Conservation (phyloP, 2,888 invertebrate species). For the Gymnoscelis rufifasciata region DNA sequence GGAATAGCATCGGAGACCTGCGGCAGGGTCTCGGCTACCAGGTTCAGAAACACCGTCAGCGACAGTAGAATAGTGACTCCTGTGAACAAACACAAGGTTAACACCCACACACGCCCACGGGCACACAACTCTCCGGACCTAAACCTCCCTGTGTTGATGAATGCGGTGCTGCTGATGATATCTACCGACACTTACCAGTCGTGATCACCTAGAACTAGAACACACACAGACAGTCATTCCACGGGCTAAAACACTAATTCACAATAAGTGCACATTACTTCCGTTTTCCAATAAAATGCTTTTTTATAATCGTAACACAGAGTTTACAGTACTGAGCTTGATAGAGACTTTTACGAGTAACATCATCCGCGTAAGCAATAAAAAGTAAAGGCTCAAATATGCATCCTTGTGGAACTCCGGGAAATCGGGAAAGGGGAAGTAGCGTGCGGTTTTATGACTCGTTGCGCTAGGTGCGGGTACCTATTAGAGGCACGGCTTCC, state of each 20-base stretch:
- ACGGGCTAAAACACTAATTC: slow-evolving; percentile 52
- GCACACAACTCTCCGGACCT: slow-evolving; percentile 46
- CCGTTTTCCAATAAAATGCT: slow-evolving; percentile 42
- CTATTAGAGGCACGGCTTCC: slow-evolving; percentile 90
- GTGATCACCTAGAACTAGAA: slow-evolving; percentile 38
- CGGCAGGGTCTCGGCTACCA: slow-evolving; percentile 99
- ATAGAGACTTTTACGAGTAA: slow-evolving; percentile 1
- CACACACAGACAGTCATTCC: slow-evolving; percentile 47
- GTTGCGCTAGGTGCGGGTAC: slow-evolving; percentile 65
- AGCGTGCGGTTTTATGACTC: slow-evolving; percentile 35
- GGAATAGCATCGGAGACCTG: slow-evolving; percentile 99
- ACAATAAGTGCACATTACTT: slow-evolving; percentile 49
- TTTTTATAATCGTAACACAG: slow-evolving; percentile 28
- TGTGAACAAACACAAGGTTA: slow-evolving; percentile 87
- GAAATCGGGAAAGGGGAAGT: slow-evolving; percentile 27
- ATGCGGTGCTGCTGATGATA: slow-evolving; percentile 35
- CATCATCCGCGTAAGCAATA: slow-evolving; percentile 16
- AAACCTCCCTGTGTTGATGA: slow-evolving; percentile 20
- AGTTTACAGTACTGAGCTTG: not conserved
- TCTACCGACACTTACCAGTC: slow-evolving; percentile 48
- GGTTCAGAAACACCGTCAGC: slow-evolving; percentile 99
- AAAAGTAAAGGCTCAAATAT: slow-evolving; percentile 21
- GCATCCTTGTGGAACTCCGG: slow-evolving; percentile 24
- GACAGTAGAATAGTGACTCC: slow-evolving; percentile 99
- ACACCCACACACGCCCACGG: slow-evolving; percentile 42